A percentile compares a stretch with the other conserved stretches of the same genome.
These are phyloP conservation scores for Hydraecia micacea DNA, from an alignment of 2,888 invertebrate species.

Conservation along the genomic window DNA sequence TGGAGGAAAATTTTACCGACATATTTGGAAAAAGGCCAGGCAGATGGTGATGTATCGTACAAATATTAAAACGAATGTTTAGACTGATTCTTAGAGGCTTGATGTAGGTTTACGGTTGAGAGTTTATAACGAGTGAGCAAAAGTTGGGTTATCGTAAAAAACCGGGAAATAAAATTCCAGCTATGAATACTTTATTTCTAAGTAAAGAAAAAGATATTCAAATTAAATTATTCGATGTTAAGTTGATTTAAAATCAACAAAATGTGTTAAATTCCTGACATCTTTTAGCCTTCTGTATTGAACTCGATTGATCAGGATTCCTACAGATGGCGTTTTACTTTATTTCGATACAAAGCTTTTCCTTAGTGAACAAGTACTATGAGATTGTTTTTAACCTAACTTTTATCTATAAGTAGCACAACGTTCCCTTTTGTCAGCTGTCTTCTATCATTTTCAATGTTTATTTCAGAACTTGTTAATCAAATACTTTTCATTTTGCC, in stretches of 20 bases:
- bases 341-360: neutral
- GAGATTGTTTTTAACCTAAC: neutral
- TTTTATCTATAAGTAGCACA: too few species aligned
- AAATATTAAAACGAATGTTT: neutral
- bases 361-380: too few species aligned
- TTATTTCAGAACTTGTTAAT: neutral
- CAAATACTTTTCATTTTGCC: neutral
- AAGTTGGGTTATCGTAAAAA: neutral
- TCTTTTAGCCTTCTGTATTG: neutral
- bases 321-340: neutral
- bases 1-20: neutral
- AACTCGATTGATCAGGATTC: neutral
- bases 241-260: neutral
- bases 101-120: neutral
- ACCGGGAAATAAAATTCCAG: neutral
- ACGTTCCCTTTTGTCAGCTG: too few species aligned
- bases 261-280: neutral
- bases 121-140: neutral
- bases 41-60: neutral
- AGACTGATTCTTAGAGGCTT: neutral
- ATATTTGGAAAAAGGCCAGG: neutral
- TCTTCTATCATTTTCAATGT: neutral
- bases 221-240: neutral
- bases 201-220: neutral
- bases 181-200: neutral